Evolutionary conservation across 2,888 invertebrate species (phyloP), one percentile per base, ranked within the genome.

Genomic region (Clepsis dumicolana): DNA sequence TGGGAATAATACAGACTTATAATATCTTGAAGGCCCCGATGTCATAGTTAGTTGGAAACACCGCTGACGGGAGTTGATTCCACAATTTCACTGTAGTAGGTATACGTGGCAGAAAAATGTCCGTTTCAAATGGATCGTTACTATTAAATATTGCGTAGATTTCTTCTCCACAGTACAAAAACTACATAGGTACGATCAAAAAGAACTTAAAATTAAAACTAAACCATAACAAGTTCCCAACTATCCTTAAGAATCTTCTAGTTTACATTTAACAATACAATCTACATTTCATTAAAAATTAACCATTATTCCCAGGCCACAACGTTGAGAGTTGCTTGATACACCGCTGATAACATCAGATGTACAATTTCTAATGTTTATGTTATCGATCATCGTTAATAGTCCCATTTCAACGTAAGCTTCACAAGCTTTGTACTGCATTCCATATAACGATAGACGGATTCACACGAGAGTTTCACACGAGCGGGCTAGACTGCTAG

Each of bases 301-400:
- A 41, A 57, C 50, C 38, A 25, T 41, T 57, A 24, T 0, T 27
- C 8, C 10, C 24, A n/a, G 41, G 24, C 4, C 24, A 29, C 29
- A 41, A 56, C 8, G 56, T 24, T 29, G 29, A 57, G 38, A 63
- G 1, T 35, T 4, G 41, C 16, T 10, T 38, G 25, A 57, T 25
- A 29, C 8, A 21, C 24, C 14, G 4, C 14, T 24, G 59, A 68
- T 64, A 56, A 14, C 35, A 68, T 59, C 52, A 41, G 25, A 59
- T 57, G 59, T 59, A 64, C 38, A 63, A 68, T 68, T 68, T 64
- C 68, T 68, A 68, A 68, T 68, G 64, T 68, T 68, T 64, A 64
- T 68, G 68, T 64, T 68, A 68, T 68, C 68, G 68, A 68, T 68
- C 68, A 68, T 63, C 41, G 63, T 68, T 68, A 68, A 68, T 68